Percentiles rank a stretch among this genome's conserved stretches.
Conservation (phyloP, 2,113 vertebrate species). For the Nansenia antarctica region DNA sequence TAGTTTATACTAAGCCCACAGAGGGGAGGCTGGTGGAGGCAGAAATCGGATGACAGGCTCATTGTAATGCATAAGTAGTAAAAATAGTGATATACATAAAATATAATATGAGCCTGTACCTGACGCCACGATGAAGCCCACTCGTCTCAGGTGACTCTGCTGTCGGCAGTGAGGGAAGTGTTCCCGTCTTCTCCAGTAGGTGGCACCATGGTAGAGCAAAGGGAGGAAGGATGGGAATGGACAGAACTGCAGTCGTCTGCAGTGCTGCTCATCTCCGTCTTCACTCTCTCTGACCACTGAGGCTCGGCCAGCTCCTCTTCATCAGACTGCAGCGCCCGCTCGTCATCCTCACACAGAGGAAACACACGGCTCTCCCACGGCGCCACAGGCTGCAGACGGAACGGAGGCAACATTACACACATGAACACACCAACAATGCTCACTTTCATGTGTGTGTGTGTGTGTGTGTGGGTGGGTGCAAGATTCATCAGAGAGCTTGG, state of each 20-base stretch:
- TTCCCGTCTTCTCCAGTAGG: background rate
- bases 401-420: background rate
- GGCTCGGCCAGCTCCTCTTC: background rate
- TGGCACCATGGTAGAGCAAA: background rate
- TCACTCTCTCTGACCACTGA: background rate
- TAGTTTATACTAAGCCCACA: no score
- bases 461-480: background rate
- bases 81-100: no score
- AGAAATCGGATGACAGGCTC: no score
- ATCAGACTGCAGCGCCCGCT: conserved; percentile 51
- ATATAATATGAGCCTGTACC: background rate
- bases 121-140: background rate
- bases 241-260: background rate
- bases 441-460: background rate
- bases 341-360: conserved; percentile 72
- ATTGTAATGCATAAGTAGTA: no score
- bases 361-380: conserved; percentile 80
- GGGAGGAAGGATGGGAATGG: background rate
- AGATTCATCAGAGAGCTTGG: background rate
- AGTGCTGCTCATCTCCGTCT: background rate
- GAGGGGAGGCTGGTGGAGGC: no score
- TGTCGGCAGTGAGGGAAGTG: background rate
- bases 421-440: background rate
- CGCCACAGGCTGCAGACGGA: conserved; percentile 8
- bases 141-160: background rate